Conservation (phyloP, 2,888 invertebrate species). For the Drosophila demipolita region DNA sequence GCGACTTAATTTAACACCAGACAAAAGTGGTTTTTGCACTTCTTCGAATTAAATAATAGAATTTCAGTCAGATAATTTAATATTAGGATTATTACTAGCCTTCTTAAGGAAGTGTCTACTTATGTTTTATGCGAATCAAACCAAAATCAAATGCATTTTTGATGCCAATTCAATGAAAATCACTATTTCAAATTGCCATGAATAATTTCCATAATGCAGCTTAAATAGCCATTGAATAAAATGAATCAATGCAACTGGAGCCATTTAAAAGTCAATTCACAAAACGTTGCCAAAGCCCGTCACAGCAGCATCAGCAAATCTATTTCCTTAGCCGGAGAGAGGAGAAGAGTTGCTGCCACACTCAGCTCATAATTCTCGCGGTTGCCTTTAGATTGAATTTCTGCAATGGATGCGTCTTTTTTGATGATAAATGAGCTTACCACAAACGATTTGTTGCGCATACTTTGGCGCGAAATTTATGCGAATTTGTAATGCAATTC, state of each 20-base stretch:
- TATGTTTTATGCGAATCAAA: neutral
- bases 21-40: neutral
- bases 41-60: neutral
- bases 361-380: constrained; percentile 66
- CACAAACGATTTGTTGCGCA: constrained; percentile 77
- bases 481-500: constrained; percentile 80
- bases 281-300: constrained; percentile 40
- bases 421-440: constrained; percentile 73
- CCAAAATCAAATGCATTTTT: neutral
- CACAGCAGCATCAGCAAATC: constrained; percentile 56
- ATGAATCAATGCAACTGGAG: constrained; percentile 48
- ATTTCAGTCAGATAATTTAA: neutral
- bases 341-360: neutral
- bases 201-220: constrained; percentile 48
- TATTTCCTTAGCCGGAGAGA: neutral
- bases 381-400: constrained; percentile 67
- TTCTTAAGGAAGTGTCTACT: neutral
- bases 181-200: neutral
- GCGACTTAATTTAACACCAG: neutral
- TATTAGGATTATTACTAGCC: neutral
- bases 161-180: constrained; percentile 4
- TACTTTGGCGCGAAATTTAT: constrained; percentile 73
- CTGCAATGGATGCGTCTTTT: constrained; percentile 62
- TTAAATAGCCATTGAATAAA: constrained; percentile 63
- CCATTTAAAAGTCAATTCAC: constrained; percentile 69